These are phyloP conservation scores for Pseudomyrmex sp. DNA, from an alignment of 1,140 invertebrate species.

Conservation along the genomic window DNA sequence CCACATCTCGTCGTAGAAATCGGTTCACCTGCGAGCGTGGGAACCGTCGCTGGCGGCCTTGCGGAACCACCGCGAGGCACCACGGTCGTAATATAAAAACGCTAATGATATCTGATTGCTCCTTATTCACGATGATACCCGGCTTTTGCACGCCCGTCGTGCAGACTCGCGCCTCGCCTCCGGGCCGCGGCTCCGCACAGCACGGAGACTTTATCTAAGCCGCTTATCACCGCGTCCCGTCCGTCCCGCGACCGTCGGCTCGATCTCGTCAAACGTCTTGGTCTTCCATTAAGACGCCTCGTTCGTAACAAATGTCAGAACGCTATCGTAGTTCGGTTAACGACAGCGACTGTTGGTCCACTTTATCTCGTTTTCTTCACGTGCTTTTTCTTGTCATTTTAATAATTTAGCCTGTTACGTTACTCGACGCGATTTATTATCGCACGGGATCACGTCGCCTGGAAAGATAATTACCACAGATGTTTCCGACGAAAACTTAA, in stretches of 20 bases:
- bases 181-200: constrained; percentile 27
- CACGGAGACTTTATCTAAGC: constrained; percentile 70
- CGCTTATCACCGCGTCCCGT: constrained; percentile 72
- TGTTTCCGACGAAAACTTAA: constrained; percentile 19
- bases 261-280: constrained; percentile 70
- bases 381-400: not conserved
- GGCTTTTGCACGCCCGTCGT: constrained; percentile 71
- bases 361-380: not conserved
- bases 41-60: constrained; percentile 72
- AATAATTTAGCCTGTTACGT: not conserved
- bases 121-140: constrained; percentile 82
- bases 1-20: constrained; percentile 73
- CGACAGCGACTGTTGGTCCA: constrained; percentile 37
- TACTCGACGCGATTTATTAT: not conserved
- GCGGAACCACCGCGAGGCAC: constrained; percentile 74
- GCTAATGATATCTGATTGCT: constrained; percentile 84
- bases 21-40: constrained; percentile 72
- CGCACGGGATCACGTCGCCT: too few relatives aligned
- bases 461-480: constrained; percentile 42
- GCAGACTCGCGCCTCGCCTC: constrained; percentile 76
- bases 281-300: constrained; percentile 50
- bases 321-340: constrained; percentile 24
- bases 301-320: constrained; percentile 51
- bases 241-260: constrained; percentile 45
- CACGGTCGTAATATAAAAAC: constrained; percentile 74